Base-by-base conservation (phyloP, 2,113 vertebrate species). In the Bubo bubo region DNA sequence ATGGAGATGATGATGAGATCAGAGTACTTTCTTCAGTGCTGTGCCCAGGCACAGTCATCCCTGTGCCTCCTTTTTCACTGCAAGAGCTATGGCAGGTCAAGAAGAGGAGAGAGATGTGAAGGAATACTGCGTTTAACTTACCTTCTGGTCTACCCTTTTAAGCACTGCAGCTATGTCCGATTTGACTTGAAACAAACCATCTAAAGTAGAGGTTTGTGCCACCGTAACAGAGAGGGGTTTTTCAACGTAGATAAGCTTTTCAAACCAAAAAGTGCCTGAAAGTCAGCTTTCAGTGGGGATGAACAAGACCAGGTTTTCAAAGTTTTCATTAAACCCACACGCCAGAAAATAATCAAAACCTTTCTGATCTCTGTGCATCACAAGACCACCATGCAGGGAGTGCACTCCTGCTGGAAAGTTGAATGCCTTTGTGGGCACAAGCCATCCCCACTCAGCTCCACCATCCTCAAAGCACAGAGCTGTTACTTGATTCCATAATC, bases 331-430 rank as follows among this genome's bases (percentile, higher is more conserved):
- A 93, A 95, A 50, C 8, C 28, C 55, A 59, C 15, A 84, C 58
- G 50, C 28, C 4, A 4, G 67, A 86, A 96, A 83, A 86, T 45
- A 86, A 77, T 59, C 64, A 92, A n/a, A 67, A 55, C 13, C 63
- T 59, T 75, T 55, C 76, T 30, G 28, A 6, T 71, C 34, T 53
- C 47, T 43, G 39, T 43, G 45, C 27, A 60, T 73, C 56, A 41
- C 50, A 67, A 39, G 45, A 85, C 35, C 45, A 58, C 76, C 73
- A 70, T 8, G 60, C 18, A 8, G 2, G 0, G 58, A 86, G 4
- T 0, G 0, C 0, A 0, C 12, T 82, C 41, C 43, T 59, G 39
- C 27, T 27, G 35, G 75, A 50, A 70, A 52, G 35, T 14, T 21
- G 50, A 73, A 24, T 20, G 22, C 34, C 3, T 39, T 18, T 39